Conservation (phyloP, 2,113 vertebrate species). For the Mesoclemmys tuberculata region DNA sequence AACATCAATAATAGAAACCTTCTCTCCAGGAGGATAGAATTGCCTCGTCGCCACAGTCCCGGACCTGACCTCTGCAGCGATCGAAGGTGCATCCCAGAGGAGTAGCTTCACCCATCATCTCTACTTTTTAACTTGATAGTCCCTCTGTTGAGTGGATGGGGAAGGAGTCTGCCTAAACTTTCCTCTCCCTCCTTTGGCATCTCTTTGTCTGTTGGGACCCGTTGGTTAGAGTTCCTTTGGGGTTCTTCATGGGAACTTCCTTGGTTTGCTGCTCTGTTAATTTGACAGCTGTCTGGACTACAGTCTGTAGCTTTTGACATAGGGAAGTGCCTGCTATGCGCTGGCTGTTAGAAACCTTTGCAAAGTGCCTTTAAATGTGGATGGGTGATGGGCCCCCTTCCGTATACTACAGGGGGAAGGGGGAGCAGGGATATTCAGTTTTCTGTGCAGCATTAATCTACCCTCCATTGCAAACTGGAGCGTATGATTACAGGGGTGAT, state of each 20-base stretch:
- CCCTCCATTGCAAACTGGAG: background rate
- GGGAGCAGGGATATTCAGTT: slow-evolving; percentile 1
- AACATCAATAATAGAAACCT: background rate
- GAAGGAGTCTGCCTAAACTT: background rate
- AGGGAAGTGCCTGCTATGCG: background rate
- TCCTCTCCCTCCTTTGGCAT: background rate
- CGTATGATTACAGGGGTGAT: background rate
- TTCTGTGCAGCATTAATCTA: background rate
- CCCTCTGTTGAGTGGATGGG: background rate
- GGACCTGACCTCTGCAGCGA: background rate
- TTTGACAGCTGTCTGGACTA: background rate
- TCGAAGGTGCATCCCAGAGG: background rate
- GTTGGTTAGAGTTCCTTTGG: background rate
- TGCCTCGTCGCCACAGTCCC: background rate
- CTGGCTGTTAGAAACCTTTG: background rate
- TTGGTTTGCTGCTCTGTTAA: background rate
- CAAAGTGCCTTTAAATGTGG: background rate
- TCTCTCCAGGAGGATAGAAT: background rate
- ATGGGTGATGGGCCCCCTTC: background rate
- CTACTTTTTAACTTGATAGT: background rate
- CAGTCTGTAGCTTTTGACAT: background rate
- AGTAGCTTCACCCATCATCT: background rate
- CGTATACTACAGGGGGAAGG: background rate
- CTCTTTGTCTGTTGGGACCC: background rate
- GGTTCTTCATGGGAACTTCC: background rate